Base-by-base conservation (phyloP, 1,140 invertebrate species). In the Matsumurasca onukii region DNA sequence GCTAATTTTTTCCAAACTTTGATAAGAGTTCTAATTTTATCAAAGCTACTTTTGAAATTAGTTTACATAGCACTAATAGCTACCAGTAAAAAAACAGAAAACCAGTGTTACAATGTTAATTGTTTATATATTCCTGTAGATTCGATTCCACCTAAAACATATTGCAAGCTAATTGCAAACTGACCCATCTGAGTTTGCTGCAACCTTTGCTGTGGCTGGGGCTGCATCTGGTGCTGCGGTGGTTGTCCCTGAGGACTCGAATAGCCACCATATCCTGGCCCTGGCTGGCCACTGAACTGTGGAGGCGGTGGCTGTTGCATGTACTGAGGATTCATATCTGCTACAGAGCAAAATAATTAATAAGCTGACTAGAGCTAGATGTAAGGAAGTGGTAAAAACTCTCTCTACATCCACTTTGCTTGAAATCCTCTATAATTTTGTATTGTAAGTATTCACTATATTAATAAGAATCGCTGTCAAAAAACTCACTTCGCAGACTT, bases 251-350 rank as follows among this genome's bases (percentile, higher is more conserved):
- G 34, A 39, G 34, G 34, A 5, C 17, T 5, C 34, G 67, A 62
- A 62, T 70, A 71, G 55, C 73, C 65, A 30, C 73, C 75, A 64
- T 68, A 62, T 39, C 75, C 73, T 49, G 66, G 72, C 34, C 75
- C 73, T 49, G 66, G 72, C 30, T 69, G 71, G 49, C 67, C 70
- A 49, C 69, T 63, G 17, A 39, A 63, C 61, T 78, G 75, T 30
- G 72, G 73, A 52, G 69, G 66, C 30, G 73, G 73, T 48, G 70
- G 66, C 34, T 75, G 76, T 30, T 77, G 76, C 71, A 78, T 73
- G 57, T 76, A 77, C 67, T 78, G 76, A 17, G 77, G 76, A 75
- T 79, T 77, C 76, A 79, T 79, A 59, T 72, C 76, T n/a, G n/a
- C n/a, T n/a, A n/a, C n/a, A n/a, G n/a, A n/a, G n/a, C n/a, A n/a